Base-by-base conservation (phyloP, 2,888 invertebrate species). In the Yponomeuta cagnagella region DNA sequence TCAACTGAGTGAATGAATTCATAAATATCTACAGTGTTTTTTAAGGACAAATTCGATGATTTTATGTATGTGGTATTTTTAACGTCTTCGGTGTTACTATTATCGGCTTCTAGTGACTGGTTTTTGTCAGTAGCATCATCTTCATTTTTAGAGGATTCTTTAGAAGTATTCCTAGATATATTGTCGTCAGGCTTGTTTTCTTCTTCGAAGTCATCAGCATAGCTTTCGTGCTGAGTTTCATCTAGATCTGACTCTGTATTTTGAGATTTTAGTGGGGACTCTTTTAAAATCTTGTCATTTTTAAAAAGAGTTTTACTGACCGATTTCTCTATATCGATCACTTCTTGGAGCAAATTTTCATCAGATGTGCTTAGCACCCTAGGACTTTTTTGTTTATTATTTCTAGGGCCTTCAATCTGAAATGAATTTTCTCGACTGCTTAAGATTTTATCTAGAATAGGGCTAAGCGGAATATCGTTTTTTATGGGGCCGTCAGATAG, bases 121-220 rank as follows among this genome's bases (percentile, higher is more conserved):
- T 12, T 58, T 58, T 58, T 58, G 15, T 58, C 52, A 5, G 52
- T 15, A 5, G 52, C 1, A 15, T 8, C 10, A 43, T 30, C 70
- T 10, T 10, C 31, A 23, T 67, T 70, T 63, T 72, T 64, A 9
- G 70, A 58, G 71, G 72, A 71, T 64, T 48, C 48, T 10, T 73
- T 68, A 71, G 71, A 72, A 30, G 10, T 31, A 30, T 68, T 68
- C 48, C 8, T 10, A 10, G 10, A 43, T 8, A 43, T 58, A 15
- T 15, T 58, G 52, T 58, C 52, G 5, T 73, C 72, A 48, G 72
- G 68, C 67, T 75, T 74, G 12, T 72, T 43, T 9, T n/a, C 64
- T 31, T 87, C 89, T 76, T 92, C 92, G 76, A 93, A 93, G 77
- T 93, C 92, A 76, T 93, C 92, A 70, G 76, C 86, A 74, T 92